These are phyloP conservation scores for Cylindroiulus punctatus DNA, from an alignment of 2,888 invertebrate genomes.

Conservation along the genomic window DNA sequence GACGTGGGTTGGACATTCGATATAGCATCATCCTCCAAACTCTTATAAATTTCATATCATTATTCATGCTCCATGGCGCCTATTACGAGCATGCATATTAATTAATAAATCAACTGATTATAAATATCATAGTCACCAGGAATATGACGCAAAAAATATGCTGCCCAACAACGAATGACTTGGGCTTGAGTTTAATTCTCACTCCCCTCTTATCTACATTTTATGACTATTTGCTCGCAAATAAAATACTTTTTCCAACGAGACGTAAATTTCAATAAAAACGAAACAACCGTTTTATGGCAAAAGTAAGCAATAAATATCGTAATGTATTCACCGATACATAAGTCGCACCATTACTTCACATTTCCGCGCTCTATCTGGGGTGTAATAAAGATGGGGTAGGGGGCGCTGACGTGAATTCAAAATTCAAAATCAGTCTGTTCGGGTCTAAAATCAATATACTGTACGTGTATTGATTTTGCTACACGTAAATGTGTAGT, in stretches of 20 bases:
- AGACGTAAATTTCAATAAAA: slow-evolving; percentile 30
- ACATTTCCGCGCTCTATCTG: background rate
- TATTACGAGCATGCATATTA: slow-evolving; percentile 31
- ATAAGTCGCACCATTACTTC: background rate
- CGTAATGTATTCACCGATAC: slow-evolving; percentile 18
- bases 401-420: background rate
- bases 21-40: background rate
- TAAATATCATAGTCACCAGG: background rate
- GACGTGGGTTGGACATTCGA: background rate
- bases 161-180: no score
- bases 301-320: slow-evolving; percentile 14
- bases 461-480: no score
- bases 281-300: background rate
- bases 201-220: background rate
- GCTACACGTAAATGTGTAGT: no score
- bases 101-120: background rate
- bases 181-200: background rate
- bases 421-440: no score
- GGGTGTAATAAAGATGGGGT: background rate
- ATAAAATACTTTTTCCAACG: background rate
- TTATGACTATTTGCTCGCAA: slow-evolving; percentile 24
- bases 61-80: background rate
- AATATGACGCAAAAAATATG: background rate
- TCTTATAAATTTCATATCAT: no score
- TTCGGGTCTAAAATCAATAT: no score